These are phyloP conservation scores for Triplophysa yarkandensis DNA, from an alignment of 2,797 vertebrate species.

Conservation along the genomic window DNA sequence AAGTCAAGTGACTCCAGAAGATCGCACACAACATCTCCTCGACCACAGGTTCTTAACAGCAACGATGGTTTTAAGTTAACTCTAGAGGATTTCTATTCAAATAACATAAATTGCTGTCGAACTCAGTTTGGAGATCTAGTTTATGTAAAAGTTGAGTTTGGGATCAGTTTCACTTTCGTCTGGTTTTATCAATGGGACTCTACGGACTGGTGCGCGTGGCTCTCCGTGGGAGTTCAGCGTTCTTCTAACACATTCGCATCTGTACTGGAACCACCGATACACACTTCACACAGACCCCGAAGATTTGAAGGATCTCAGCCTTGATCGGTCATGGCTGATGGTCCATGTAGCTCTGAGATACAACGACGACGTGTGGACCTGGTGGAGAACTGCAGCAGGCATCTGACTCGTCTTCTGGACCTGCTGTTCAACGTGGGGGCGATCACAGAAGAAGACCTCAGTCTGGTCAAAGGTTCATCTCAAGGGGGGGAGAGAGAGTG, in stretches of 20 bases:
- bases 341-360: slow-evolving; percentile 46
- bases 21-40: not conserved
- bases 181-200: not conserved
- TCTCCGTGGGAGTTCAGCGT: not conserved
- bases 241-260: not conserved
- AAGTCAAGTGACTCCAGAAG: slow-evolving; percentile 19
- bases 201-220: slow-evolving; percentile 17
- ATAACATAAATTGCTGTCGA: too few relatives aligned
- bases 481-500: slow-evolving; percentile 50
- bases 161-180: slow-evolving; percentile 27
- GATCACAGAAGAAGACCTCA: slow-evolving; percentile 61
- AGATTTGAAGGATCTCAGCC: not conserved
- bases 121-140: not conserved
- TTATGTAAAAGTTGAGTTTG: not conserved
- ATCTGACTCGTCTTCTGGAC: slow-evolving; percentile 51
- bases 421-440: slow-evolving; percentile 49
- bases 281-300: not conserved
- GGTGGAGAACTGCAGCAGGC: slow-evolving; percentile 57
- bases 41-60: not conserved
- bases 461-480: slow-evolving; percentile 50
- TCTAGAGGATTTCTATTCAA: too few relatives aligned
- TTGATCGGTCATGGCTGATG: slow-evolving; percentile 53
- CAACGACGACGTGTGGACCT: slow-evolving; percentile 56
- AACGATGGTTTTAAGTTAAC: not conserved
- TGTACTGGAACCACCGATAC: not conserved